Evolutionary conservation across 2,113 vertebrate genomes (phyloP).

Genomic region (Oxygymnocypris stewartii): DNA sequence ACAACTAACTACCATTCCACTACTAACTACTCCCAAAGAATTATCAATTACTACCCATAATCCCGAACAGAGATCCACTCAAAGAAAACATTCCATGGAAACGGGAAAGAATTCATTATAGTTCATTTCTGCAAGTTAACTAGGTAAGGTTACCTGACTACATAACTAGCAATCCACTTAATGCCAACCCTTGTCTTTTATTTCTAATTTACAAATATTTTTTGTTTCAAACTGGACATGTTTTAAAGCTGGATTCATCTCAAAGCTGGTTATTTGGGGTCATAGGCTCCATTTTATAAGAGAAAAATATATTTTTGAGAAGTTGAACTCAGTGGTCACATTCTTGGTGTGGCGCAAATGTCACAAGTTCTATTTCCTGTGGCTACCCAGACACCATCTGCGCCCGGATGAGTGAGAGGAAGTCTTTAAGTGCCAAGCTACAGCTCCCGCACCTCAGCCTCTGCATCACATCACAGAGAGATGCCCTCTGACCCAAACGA

Average conservation of each 20-base stretch:
- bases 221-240: neutral
- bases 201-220: neutral
- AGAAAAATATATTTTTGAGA: neutral
- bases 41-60: neutral
- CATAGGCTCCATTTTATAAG: no score
- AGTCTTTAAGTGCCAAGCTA: slow-evolving; percentile 26
- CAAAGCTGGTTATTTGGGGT: neutral
- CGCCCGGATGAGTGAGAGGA: slow-evolving; percentile 16
- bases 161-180: neutral
- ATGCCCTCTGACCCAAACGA: neutral
- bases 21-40: neutral
- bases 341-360: neutral
- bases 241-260: neutral
- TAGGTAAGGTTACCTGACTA: neutral
- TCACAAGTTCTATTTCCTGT: neutral
- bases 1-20: no score
- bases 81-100: neutral
- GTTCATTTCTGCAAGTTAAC: neutral
- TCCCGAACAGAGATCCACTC: neutral
- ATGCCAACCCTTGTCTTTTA: neutral
- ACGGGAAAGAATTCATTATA: neutral
- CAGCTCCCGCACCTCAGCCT: slow-evolving; percentile 27
- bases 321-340: neutral
- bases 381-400: neutral
- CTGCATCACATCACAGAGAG: slow-evolving; percentile 5